phyloP scores from a whole-genome alignment of 1,140 invertebrate genomes.

The Drosophila takahashii region DNA sequence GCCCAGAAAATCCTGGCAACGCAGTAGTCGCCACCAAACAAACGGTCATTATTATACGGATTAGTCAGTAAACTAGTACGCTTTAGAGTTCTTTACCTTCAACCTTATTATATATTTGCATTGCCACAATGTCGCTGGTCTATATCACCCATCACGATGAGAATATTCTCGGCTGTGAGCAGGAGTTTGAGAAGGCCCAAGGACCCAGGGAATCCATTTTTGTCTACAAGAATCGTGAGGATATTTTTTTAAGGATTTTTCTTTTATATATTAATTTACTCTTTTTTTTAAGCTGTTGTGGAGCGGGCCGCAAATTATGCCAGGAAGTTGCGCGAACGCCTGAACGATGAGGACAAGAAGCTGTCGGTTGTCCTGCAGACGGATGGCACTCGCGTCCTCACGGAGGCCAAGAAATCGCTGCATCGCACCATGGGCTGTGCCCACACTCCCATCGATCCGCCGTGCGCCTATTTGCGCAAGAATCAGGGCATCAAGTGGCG shows the following conservation, averaged over 20 bases:
- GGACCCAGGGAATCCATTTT: conserved; percentile 5
- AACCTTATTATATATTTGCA: conserved; percentile 18
- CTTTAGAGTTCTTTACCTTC: conserved; percentile 31
- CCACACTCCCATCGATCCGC: conserved; percentile 85
- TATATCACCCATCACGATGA: conserved; percentile 85
- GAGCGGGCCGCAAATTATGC: conserved; percentile 28
- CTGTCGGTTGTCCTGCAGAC: conserved; percentile 47
- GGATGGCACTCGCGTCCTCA: conserved; percentile 64
- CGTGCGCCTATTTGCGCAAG: conserved; percentile 87
- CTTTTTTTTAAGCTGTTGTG: not conserved
- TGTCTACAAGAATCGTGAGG: conserved; percentile 17
- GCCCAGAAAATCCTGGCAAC: conserved; percentile 18
- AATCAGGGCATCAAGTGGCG: conserved; percentile 85
- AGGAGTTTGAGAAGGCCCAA: conserved; percentile 48
- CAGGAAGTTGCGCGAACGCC: conserved; percentile 29
- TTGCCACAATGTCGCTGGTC: conserved; percentile 84
- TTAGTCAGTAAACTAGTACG: conserved; percentile 20
- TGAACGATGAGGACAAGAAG: conserved; percentile 57
- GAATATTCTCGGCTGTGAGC: conserved; percentile 85
- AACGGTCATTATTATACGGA: conserved; percentile 3
- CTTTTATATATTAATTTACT: not conserved
- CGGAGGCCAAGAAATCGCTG: conserved; percentile 67
- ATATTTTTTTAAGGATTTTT: not conserved
- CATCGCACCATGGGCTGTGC: conserved; percentile 88
- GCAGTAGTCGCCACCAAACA: not conserved